Conservation (phyloP, 2,888 invertebrate genomes). For the Corbicula japonica region DNA sequence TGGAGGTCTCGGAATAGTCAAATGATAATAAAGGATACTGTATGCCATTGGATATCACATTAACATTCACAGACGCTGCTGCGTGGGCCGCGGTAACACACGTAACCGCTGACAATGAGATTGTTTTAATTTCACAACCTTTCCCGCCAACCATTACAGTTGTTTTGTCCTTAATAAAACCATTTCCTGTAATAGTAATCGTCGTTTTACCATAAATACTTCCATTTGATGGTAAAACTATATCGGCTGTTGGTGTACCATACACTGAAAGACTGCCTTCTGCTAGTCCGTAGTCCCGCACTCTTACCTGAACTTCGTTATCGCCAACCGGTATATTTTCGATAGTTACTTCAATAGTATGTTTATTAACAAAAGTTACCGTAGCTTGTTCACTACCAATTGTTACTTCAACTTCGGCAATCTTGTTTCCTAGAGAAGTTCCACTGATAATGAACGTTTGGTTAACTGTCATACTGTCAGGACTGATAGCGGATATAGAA, state of each 20-base stretch:
- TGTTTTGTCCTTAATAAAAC: constrained; percentile 68
- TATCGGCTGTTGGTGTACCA: constrained; percentile 50
- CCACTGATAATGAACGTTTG: constrained; percentile 69
- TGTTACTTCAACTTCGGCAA: constrained; percentile 59
- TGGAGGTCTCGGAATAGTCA: constrained; percentile 54
- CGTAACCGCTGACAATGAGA: constrained; percentile 61
- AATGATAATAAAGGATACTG: constrained; percentile 62
- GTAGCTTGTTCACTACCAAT: constrained; percentile 75
- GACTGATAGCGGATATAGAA: constrained; percentile 52
- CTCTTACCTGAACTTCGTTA: constrained; percentile 62
- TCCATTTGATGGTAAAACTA: constrained; percentile 66
- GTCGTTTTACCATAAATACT: constrained; percentile 68
- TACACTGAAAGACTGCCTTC: constrained; percentile 50
- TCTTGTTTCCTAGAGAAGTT: constrained; percentile 54
- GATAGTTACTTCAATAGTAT: constrained; percentile 66
- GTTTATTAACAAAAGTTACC: constrained; percentile 58
- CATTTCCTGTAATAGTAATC: constrained; percentile 67
- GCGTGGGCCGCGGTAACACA: constrained; percentile 68
- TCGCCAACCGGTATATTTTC: constrained; percentile 70
- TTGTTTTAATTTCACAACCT: constrained; percentile 59
- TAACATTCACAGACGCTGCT: constrained; percentile 56
- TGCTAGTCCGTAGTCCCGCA: constrained; percentile 62
- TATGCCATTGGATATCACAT: constrained; percentile 67
- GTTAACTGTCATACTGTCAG: constrained; percentile 56
- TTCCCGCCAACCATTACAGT: constrained; percentile 67